Percentiles rank a stretch among this genome's conserved stretches.
Evolutionary conservation across 2,888 invertebrate genomes (phyloP).

Genomic region (Eurytoma adleriae): DNA sequence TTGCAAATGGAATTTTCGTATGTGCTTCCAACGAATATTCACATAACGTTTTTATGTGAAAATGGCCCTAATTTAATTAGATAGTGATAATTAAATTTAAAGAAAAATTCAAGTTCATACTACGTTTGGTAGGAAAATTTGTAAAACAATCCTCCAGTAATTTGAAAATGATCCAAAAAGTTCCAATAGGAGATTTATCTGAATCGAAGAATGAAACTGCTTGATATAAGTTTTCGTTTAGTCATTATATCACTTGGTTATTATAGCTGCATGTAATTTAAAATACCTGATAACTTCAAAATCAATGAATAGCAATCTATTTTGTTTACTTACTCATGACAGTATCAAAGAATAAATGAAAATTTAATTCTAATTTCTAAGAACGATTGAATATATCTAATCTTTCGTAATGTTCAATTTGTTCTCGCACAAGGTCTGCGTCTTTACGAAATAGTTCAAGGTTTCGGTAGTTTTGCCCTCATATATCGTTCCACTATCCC

Average conservation of each 20-base stretch:
- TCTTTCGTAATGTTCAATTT: not conserved
- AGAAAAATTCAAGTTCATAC: too few relatives aligned
- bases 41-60: too few relatives aligned
- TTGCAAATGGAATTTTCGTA: too few relatives aligned
- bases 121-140: too few relatives aligned
- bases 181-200: too few relatives aligned
- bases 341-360: constrained; percentile 12
- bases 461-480: not conserved
- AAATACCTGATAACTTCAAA: constrained; percentile 1
- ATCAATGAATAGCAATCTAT: constrained; percentile 1
- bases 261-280: not conserved
- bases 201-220: not conserved
- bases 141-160: too few relatives aligned
- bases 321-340: not conserved
- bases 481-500: not conserved
- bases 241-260: not conserved
- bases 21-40: too few relatives aligned
- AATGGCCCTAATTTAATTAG: too few relatives aligned
- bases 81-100: too few relatives aligned
- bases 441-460: not conserved
- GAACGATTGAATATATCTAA: not conserved
- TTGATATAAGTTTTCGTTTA: not conserved
- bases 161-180: too few relatives aligned
- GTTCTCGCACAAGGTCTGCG: not conserved
- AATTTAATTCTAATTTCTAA: constrained; percentile 16